Conservation (phyloP, 2,888 invertebrate species). For the Onthophagus sagittarius region DNA sequence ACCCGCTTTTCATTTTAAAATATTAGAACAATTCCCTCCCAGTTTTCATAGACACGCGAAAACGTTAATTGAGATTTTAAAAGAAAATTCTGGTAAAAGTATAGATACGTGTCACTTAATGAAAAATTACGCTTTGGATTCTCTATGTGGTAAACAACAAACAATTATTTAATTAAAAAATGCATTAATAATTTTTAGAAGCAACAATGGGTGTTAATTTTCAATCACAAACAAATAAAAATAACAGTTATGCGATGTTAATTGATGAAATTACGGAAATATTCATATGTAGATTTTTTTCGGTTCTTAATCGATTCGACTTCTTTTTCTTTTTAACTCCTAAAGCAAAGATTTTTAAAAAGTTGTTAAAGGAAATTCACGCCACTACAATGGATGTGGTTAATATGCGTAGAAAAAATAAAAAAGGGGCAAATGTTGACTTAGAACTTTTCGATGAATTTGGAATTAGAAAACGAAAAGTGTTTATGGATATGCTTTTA, state of each 20-base stretch:
- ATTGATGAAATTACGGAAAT: slow-evolving; percentile 20
- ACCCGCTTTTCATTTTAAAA: slow-evolving; percentile 49
- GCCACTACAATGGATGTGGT: slow-evolving; percentile 24
- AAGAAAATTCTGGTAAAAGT: slow-evolving; percentile 21
- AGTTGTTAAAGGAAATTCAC: slow-evolving; percentile 24
- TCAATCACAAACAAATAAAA: slow-evolving; percentile 13
- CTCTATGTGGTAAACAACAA: slow-evolving; percentile 43
- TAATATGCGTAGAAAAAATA: slow-evolving; percentile 24
- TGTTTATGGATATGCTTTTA: slow-evolving; percentile 3
- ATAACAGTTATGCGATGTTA: slow-evolving; percentile 13
- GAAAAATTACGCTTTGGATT: slow-evolving; percentile 47
- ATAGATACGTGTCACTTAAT: slow-evolving; percentile 49
- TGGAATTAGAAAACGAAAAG: background rate
- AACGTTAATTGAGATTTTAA: slow-evolving; percentile 42
- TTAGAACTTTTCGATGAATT: slow-evolving; percentile 38
- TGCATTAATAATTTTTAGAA: slow-evolving; percentile 7
- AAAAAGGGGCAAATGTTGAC: slow-evolving; percentile 14
- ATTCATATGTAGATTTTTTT: slow-evolving; percentile 27
- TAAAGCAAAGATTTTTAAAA: slow-evolving; percentile 22
- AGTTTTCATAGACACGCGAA: slow-evolving; percentile 47
- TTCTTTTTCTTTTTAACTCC: slow-evolving; percentile 26
- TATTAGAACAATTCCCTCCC: slow-evolving; percentile 46
- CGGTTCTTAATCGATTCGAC: slow-evolving; percentile 27
- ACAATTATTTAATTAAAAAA: background rate
- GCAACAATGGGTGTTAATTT: slow-evolving; percentile 21